Conservation (phyloP, 2,113 vertebrate genomes). For the Cavia aperea region DNA sequence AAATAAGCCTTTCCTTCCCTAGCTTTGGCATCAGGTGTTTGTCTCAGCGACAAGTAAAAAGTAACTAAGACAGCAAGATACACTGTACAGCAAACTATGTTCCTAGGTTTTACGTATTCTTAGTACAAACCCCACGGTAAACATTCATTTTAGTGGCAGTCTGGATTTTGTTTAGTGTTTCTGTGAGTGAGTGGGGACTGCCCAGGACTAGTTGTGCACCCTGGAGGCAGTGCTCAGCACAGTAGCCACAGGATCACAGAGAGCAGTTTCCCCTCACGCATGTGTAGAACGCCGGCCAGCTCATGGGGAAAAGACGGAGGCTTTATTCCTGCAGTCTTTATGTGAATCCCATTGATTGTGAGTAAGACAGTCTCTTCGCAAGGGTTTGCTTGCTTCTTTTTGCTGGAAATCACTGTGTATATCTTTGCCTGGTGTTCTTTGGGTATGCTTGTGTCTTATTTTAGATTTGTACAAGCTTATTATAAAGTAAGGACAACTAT, state of each 20-base stretch:
- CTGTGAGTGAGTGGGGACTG: not conserved
- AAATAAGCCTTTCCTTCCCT: too few relatives aligned
- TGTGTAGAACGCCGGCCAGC: fast-evolving
- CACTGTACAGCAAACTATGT: not conserved
- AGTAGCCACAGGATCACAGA: fast-evolving
- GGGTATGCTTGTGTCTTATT: not conserved
- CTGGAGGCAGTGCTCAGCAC: fast-evolving
- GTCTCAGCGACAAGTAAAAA: too few relatives aligned
- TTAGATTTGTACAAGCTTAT: too few relatives aligned
- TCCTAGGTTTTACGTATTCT: not conserved
- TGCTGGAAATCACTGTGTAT: not conserved
- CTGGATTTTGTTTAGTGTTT: not conserved
- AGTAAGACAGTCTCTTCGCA: not conserved
- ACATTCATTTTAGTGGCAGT: not conserved
- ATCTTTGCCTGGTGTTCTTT: too few relatives aligned
- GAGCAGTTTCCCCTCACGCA: not conserved
- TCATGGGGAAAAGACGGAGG: fast-evolving
- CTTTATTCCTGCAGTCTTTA: not conserved
- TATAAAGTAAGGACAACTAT: not conserved
- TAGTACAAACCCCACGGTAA: not conserved
- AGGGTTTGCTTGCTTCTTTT: not conserved
- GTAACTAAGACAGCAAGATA: not conserved
- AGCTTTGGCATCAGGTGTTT: too few relatives aligned
- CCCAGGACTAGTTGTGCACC: fast-evolving
- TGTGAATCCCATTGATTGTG: not conserved